Conservation (phyloP, 2,797 vertebrate species). For the Gastrophryne carolinensis region DNA sequence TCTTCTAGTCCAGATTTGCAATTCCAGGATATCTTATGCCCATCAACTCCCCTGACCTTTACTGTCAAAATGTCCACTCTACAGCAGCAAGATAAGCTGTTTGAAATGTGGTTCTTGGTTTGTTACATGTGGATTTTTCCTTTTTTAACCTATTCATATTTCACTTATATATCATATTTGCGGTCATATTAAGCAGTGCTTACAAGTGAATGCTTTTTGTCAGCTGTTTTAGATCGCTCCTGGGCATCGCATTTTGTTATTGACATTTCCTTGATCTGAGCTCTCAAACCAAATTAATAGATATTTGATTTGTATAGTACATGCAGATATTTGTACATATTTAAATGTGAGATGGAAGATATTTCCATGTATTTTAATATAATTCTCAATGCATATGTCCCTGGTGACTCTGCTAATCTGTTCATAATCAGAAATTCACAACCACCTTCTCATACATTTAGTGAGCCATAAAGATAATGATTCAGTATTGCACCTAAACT, state of each 20-base stretch:
- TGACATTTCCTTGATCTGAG: not conserved
- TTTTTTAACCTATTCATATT: no score
- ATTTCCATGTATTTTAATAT: constrained; percentile 11
- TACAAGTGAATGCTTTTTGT: not conserved
- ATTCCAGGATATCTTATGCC: no score
- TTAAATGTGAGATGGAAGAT: not conserved
- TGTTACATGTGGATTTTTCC: no score
- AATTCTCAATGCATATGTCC: constrained; percentile 10
- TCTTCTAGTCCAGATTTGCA: no score
- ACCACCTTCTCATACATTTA: not conserved
- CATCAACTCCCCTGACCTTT: no score
- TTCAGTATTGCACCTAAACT: no score
- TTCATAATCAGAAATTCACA: constrained; percentile 23
- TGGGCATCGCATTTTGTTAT: not conserved
- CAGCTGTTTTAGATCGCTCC: not conserved
- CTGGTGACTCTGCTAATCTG: constrained; percentile 11
- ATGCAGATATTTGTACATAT: not conserved
- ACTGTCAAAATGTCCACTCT: no score
- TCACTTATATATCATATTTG: not conserved
- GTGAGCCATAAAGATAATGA: not conserved
- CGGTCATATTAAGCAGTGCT: not conserved
- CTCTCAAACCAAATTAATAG: not conserved
- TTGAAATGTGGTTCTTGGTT: no score
- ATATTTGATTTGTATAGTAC: not conserved
- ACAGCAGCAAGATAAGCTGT: no score